These are phyloP conservation scores for rat (Rattus norvegicus) DNA, from an alignment of 2,113 vertebrate species.

Conservation along the genomic window DNA sequence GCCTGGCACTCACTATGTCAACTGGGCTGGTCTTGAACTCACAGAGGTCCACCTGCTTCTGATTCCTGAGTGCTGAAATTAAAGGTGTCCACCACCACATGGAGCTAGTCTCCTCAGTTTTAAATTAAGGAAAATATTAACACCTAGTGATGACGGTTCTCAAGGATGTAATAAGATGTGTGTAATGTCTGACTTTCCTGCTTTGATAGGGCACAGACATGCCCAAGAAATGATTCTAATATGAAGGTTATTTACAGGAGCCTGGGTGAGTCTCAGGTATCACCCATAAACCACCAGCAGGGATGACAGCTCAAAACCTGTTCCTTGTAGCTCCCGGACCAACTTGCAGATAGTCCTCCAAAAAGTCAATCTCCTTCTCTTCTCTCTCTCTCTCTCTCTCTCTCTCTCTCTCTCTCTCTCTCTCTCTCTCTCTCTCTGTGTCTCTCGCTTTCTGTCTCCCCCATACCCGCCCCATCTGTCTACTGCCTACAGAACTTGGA, in stretches of 20 bases:
- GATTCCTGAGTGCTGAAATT: background rate
- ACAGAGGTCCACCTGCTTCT: background rate
- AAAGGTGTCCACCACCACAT: background rate
- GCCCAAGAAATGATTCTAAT: background rate
- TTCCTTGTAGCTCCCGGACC: background rate
- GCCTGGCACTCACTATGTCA: background rate
- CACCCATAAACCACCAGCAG: background rate
- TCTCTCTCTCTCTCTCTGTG: background rate
- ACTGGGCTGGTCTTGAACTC: background rate
- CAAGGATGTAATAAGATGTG: background rate
- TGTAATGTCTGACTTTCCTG: background rate
- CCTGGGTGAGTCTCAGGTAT: background rate
- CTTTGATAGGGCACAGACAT: background rate
- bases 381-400: background rate
- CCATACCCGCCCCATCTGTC: background rate
- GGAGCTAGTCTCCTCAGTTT: background rate
- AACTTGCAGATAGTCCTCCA: background rate
- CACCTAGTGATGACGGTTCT: background rate
- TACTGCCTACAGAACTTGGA: background rate
- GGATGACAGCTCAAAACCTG: background rate
- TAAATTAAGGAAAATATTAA: background rate
- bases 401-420: background rate
- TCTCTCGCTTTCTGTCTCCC: rapidly evolving
- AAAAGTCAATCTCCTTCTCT: background rate
- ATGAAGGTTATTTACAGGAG: background rate